Conservation (phyloP, 2,113 vertebrate species). For the Eurystomus gularis region DNA sequence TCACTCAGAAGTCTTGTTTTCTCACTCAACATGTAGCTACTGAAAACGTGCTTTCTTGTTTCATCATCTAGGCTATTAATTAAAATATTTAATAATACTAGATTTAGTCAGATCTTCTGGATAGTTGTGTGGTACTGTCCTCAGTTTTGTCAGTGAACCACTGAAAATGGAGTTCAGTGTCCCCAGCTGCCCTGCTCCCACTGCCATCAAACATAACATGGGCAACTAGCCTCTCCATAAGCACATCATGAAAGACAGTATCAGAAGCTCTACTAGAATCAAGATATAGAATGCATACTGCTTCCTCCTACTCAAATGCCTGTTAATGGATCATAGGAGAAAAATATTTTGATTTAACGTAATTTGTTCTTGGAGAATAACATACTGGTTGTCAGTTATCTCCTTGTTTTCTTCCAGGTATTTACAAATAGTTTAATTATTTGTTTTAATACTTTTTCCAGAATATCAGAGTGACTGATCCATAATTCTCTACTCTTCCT, state of each 20-base stretch:
- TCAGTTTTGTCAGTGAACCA: not conserved
- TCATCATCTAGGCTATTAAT: not conserved
- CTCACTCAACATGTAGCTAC: not conserved
- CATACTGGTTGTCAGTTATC: not conserved
- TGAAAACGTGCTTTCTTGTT: not conserved
- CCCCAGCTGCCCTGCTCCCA: not conserved
- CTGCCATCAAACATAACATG: not conserved
- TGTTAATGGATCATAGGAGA: not conserved
- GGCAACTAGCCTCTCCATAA: not conserved
- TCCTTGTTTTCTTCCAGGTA: not conserved
- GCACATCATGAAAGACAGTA: not conserved
- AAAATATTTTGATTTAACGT: not conserved
- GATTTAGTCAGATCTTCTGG: not conserved
- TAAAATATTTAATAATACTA: not conserved
- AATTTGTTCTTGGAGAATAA: not conserved
- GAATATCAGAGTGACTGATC: not conserved
- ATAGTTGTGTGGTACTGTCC: not conserved
- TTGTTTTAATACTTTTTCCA: not conserved
- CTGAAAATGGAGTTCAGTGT: not conserved
- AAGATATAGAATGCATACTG: not conserved
- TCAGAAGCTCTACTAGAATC: not conserved
- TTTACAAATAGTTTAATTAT: not conserved
- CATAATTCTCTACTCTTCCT: not conserved
- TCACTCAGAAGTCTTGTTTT: not conserved
- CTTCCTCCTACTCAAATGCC: not conserved